phyloP scores from a whole-genome alignment of 2,113 vertebrate genomes.

The Erpornis zantholeuca region DNA sequence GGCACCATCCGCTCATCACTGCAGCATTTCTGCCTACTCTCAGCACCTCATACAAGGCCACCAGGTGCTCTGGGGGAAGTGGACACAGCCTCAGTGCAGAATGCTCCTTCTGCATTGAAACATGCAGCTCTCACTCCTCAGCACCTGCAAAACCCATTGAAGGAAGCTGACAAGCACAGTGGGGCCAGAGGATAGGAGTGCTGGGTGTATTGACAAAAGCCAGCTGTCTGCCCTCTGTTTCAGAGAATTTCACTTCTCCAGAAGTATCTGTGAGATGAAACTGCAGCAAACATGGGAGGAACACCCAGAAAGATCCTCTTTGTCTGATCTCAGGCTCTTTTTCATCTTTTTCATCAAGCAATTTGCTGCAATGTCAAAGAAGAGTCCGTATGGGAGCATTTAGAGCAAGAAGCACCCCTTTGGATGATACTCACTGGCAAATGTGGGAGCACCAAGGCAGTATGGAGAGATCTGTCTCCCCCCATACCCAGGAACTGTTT shows the following conservation, averaged over 20 bases:
- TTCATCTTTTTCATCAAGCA: background rate
- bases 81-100: background rate
- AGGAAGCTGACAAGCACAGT: background rate
- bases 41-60: background rate
- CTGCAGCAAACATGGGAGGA: background rate
- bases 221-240: background rate
- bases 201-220: background rate
- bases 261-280: accelerated
- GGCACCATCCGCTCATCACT: background rate
- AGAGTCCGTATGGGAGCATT: background rate
- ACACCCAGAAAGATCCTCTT: background rate
- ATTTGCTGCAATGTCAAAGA: background rate
- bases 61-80: background rate
- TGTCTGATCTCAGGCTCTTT: background rate
- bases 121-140: background rate
- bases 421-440: background rate
- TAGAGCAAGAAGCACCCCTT: background rate
- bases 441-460: background rate
- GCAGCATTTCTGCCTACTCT: background rate
- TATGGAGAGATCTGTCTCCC: background rate
- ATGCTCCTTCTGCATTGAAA: background rate
- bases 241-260: background rate
- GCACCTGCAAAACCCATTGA: background rate
- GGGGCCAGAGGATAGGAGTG: accelerated
- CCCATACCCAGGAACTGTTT: background rate